Conservation (phyloP, 2,888 invertebrate genomes). For the Rotaria socialis region DNA sequence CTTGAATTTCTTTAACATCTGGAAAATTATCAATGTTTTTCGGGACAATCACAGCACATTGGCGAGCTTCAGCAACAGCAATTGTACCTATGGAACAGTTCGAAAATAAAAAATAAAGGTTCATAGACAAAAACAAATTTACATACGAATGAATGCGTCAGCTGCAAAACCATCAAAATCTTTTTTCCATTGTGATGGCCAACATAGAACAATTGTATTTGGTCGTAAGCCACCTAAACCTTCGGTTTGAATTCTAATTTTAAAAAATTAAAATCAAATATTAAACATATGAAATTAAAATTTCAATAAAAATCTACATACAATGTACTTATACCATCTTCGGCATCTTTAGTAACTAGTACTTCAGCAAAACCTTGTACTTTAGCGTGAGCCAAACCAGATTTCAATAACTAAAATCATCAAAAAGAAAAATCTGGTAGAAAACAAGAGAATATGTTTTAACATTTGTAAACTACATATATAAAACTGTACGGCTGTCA, state of each 20-base stretch:
- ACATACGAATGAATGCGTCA: slow-evolving; percentile 19
- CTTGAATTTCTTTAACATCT: slow-evolving; percentile 72
- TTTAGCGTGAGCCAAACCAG: slow-evolving; percentile 82
- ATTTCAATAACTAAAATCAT: slow-evolving; percentile 66
- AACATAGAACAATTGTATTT: slow-evolving; percentile 92
- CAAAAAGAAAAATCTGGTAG: too few species aligned
- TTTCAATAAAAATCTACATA: not conserved
- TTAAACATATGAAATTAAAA: too few species aligned
- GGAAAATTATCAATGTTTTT: slow-evolving; percentile 97
- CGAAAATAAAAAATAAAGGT: not conserved
- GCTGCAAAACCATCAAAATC: slow-evolving; percentile 7
- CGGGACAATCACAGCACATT: slow-evolving; percentile 90
- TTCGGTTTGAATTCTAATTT: slow-evolving; percentile 78
- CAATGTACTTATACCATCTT: slow-evolving; percentile 78
- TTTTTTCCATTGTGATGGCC: slow-evolving; percentile 96
- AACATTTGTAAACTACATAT: too few species aligned
- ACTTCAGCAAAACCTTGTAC: slow-evolving; percentile 97
- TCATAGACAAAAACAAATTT: not conserved
- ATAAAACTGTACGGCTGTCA: too few species aligned
- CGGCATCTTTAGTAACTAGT: slow-evolving; percentile 75
- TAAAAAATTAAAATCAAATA: too few species aligned
- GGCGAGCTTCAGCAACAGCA: slow-evolving; percentile 30
- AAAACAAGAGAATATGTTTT: too few species aligned
- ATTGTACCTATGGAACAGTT: not conserved
- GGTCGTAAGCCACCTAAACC: slow-evolving; percentile 96